These are phyloP conservation scores for Polydrusus pterygomalis DNA, from an alignment of 2,888 invertebrate species.

Conservation along the genomic window DNA sequence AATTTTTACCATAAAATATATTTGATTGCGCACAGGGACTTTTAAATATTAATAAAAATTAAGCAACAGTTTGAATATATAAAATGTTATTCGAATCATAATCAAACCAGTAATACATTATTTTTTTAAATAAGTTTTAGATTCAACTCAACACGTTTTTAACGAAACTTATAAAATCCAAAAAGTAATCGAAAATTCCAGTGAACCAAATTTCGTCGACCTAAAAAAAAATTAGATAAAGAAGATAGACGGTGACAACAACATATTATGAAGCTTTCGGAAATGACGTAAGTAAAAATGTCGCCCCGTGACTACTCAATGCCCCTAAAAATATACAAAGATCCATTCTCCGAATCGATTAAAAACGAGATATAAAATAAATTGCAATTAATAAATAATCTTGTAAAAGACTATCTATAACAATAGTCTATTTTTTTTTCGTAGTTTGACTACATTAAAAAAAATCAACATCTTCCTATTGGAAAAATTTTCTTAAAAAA, in stretches of 20 bases:
- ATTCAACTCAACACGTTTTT: too few relatives aligned
- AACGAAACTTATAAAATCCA: too few relatives aligned
- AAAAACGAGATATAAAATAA: conserved; percentile 23
- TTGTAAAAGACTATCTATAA: conserved; percentile 54
- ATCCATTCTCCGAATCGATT: conserved; percentile 1
- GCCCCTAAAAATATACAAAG: not conserved
- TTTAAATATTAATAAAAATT: not conserved
- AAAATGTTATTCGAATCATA: too few relatives aligned
- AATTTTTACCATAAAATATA: not conserved
- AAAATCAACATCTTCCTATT: conserved; percentile 38
- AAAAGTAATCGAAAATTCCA: not conserved
- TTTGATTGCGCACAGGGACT: not conserved
- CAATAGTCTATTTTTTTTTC: conserved; percentile 51
- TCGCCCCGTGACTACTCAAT: not conserved
- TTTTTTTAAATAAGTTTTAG: too few relatives aligned
- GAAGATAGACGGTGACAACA: too few relatives aligned
- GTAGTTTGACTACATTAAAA: conserved; percentile 49
- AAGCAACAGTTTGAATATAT: too few relatives aligned
- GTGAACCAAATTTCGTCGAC: not conserved
- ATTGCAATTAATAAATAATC: conserved; percentile 48
- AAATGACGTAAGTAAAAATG: too few relatives aligned
- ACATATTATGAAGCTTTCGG: too few relatives aligned
- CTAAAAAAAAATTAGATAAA: too few relatives aligned
- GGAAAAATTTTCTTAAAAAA: conserved; percentile 21
- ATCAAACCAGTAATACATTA: too few relatives aligned